phyloP scores from a whole-genome alignment of 2,797 vertebrate species.

The Lagorchestes hirsutus region DNA sequence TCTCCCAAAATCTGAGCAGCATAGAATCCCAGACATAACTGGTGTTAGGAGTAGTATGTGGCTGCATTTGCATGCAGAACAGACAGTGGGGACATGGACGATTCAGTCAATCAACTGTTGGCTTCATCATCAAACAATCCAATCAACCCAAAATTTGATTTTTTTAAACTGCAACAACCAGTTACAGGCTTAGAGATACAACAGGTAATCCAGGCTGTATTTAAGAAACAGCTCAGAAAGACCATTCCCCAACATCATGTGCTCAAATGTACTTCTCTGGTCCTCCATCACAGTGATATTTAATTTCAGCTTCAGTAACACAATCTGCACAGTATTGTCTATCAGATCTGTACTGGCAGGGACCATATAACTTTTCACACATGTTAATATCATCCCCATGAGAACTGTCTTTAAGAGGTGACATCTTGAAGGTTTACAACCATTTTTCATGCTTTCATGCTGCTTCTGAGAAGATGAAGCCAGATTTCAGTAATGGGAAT shows the following conservation, averaged over 20 bases:
- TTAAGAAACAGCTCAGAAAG: neutral
- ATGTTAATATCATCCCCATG: slow-evolving; percentile 11
- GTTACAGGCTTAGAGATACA: neutral
- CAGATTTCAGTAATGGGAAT: neutral
- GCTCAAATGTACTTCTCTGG: neutral
- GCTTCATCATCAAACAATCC: neutral
- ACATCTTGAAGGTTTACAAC: neutral
- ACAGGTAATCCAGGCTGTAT: neutral
- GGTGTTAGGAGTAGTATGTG: neutral
- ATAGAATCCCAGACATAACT: neutral
- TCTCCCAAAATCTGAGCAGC: neutral
- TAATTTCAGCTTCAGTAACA: neutral
- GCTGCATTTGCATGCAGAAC: neutral
- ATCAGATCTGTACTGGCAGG: neutral
- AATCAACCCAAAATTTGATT: neutral
- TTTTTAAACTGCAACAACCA: neutral
- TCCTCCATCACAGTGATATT: neutral
- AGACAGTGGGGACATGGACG: neutral
- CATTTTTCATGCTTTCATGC: slow-evolving; percentile 20
- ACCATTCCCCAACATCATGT: neutral
- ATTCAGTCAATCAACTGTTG: neutral
- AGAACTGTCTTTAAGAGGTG: slow-evolving; percentile 17
- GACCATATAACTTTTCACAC: neutral
- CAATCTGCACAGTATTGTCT: neutral
- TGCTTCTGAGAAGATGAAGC: slow-evolving; percentile 19